Evolutionary conservation across 1,140 invertebrate genomes (phyloP).

Genomic region (Bombus difficillimus): DNA sequence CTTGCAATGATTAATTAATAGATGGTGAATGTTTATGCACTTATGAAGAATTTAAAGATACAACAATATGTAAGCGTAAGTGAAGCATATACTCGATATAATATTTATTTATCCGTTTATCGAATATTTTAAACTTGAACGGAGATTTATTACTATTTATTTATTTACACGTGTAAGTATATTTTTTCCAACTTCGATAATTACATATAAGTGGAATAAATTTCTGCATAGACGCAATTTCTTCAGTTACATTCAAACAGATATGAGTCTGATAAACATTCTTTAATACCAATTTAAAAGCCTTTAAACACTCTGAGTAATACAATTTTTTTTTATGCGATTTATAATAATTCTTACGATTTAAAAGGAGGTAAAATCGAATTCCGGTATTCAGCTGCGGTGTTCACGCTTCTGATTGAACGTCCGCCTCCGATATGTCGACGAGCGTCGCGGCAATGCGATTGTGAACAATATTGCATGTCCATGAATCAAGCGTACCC

Average conservation of each 20-base stretch:
- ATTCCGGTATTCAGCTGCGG: neutral
- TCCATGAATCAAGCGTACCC: slow-evolving; percentile 61
- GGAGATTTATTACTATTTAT: neutral
- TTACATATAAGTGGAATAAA: neutral
- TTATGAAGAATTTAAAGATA: no score
- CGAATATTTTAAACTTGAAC: neutral
- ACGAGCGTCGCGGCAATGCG: slow-evolving; percentile 49
- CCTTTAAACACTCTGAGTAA: neutral
- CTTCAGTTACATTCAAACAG: neutral
- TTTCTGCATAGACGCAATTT: neutral
- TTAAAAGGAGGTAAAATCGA: neutral
- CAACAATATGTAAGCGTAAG: no score
- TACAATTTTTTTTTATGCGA: neutral
- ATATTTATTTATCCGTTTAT: neutral
- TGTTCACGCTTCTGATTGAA: slow-evolving; percentile 7
- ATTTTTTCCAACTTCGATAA: neutral
- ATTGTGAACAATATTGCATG: slow-evolving; percentile 61
- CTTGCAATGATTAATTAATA: neutral
- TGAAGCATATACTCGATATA: neutral
- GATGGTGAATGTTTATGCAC: neutral
- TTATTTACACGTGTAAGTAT: no score
- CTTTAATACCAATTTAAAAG: neutral
- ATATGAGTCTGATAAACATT: neutral
- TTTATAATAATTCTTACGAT: neutral
- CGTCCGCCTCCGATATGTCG: slow-evolving; percentile 43